Percentiles rank a stretch among this genome's conserved stretches.
Conservation (phyloP, 1,140 invertebrate genomes). For the Leptinotarsa texana region DNA sequence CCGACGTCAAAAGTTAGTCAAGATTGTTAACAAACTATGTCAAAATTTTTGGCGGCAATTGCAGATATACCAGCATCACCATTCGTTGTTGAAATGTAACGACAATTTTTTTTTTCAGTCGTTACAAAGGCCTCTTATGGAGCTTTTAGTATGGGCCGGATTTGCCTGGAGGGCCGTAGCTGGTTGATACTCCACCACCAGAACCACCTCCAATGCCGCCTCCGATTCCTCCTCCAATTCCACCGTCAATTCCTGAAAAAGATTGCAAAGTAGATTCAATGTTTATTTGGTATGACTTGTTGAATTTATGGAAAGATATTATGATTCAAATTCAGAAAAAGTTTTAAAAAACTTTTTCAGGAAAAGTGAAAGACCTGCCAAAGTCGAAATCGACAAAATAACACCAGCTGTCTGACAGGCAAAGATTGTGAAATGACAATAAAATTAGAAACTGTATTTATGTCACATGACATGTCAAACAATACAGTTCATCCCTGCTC, state of each 20-base stretch:
- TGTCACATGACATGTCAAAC: too few species aligned
- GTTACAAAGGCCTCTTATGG: slow-evolving; percentile 27
- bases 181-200: slow-evolving; percentile 44
- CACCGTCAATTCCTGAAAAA: slow-evolving; percentile 22
- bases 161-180: slow-evolving; percentile 51
- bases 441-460: too few species aligned
- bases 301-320: too few species aligned
- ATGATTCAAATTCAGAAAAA: too few species aligned
- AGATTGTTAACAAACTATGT: slow-evolving; percentile 11
- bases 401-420: too few species aligned
- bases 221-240: slow-evolving; percentile 38
- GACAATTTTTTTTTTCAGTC: slow-evolving; percentile 11
- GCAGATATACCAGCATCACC: slow-evolving; percentile 22
- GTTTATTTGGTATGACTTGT: too few species aligned
- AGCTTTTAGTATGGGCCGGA: slow-evolving; percentile 47
- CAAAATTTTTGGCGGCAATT: slow-evolving; percentile 7
- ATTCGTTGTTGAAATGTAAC: slow-evolving; percentile 12
- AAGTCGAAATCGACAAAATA: too few species aligned
- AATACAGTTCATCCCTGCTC: too few species aligned
- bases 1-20: slow-evolving; percentile 13
- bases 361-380: too few species aligned
- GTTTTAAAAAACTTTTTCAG: too few species aligned
- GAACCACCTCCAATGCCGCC: slow-evolving; percentile 42
- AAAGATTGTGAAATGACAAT: too few species aligned
- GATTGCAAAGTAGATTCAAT: too few species aligned